Conservation (phyloP, 2,888 invertebrate species). For the Colletes collaris region DNA sequence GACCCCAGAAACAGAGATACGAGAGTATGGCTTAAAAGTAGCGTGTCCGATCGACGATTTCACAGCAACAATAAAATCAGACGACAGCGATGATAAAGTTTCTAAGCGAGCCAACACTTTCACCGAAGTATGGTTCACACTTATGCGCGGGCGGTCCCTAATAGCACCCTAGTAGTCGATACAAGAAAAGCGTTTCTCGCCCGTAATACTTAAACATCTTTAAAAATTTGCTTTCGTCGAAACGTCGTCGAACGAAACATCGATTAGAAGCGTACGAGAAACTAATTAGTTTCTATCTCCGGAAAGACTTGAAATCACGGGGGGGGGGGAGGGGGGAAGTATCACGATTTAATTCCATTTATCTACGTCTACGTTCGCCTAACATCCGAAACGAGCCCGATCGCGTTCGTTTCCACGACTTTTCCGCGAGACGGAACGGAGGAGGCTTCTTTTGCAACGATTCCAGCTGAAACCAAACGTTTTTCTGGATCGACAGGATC, state of each 20-base stretch:
- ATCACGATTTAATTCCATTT: constrained; percentile 24
- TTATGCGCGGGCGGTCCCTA: constrained; percentile 22
- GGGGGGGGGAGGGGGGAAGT: not conserved
- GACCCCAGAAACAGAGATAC: constrained; percentile 25
- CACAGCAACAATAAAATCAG: constrained; percentile 23
- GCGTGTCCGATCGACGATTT: constrained; percentile 15
- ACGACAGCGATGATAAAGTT: not conserved
- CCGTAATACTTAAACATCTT: not conserved
- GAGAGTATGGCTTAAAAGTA: constrained; percentile 10
- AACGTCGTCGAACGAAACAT: constrained; percentile 7
- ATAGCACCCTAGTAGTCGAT: constrained; percentile 19
- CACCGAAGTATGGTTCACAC: constrained; percentile 20
- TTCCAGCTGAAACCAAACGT: not conserved
- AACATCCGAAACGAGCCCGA: constrained; percentile 9
- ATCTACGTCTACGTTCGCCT: constrained; percentile 20
- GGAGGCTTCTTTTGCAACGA: not conserved
- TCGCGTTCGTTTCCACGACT: not conserved
- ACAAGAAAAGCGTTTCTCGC: constrained; percentile 22
- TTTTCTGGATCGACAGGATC: too few species aligned
- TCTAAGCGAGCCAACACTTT: constrained; percentile 25
- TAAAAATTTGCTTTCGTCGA: not conserved
- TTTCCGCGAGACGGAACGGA: constrained; percentile 37
- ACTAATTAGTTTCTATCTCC: not conserved
- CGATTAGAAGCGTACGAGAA: constrained; percentile 12
- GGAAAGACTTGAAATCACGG: constrained; percentile 14